A percentile compares a stretch with the other conserved stretches of the same genome.
phyloP scores from a whole-genome alignment of 2,797 vertebrate species.

The Morelia viridis region DNA sequence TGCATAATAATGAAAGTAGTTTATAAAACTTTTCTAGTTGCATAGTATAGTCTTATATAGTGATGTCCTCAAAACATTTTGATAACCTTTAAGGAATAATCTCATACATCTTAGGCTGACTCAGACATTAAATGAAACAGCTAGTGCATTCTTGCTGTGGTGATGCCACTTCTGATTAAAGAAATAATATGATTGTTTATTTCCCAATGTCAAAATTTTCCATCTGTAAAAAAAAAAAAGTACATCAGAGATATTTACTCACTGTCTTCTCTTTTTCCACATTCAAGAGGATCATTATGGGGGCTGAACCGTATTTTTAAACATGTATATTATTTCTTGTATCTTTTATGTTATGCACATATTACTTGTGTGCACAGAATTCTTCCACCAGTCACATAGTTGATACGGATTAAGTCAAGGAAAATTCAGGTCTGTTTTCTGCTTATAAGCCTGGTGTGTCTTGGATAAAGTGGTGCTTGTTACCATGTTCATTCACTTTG shows the following conservation, averaged over 20 bases:
- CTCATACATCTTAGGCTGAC: neutral
- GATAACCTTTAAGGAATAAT: neutral
- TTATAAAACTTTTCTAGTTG: conserved; percentile 45
- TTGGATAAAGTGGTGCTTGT: neutral
- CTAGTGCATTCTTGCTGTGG: neutral
- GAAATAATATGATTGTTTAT: neutral
- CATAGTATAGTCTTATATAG: conserved; percentile 7
- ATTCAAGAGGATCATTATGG: neutral
- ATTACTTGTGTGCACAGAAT: neutral
- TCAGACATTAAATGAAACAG: neutral
- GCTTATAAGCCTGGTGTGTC: neutral
- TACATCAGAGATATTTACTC: neutral
- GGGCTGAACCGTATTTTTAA: neutral
- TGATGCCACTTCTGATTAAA: neutral
- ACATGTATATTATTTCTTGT: neutral
- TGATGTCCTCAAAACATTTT: neutral
- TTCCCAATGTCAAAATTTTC: neutral
- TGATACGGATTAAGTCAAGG: neutral
- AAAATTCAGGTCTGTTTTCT: neutral
- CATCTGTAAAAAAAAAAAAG: neutral
- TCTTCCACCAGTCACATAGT: neutral
- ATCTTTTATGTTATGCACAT: neutral
- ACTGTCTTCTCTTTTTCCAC: neutral
- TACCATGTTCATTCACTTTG: neutral
- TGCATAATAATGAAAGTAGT: conserved; percentile 30